phyloP scores from a whole-genome alignment of 2,888 invertebrate species.

The Amblyteles armatorius region DNA sequence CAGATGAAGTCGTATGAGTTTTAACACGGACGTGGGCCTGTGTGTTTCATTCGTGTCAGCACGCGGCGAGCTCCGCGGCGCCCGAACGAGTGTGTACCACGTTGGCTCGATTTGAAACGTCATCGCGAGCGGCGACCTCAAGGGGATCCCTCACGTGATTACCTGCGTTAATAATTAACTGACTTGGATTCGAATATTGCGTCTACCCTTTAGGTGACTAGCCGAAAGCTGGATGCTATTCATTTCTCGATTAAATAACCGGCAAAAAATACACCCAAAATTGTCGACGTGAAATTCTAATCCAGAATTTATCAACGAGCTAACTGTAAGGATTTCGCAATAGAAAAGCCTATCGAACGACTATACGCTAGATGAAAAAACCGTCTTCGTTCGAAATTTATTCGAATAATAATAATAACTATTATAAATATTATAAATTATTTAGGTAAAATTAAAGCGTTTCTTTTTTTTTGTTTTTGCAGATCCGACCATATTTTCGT shows the following conservation, averaged over 20 bases:
- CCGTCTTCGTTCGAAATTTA: no score
- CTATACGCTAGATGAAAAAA: neutral
- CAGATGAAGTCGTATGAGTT: neutral
- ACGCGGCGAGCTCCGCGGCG: conserved; percentile 27
- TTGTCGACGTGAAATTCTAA: neutral
- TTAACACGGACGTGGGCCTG: neutral
- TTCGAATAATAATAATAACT: no score
- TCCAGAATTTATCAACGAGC: neutral
- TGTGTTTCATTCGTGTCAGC: conserved; percentile 37
- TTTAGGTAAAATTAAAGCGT: neutral
- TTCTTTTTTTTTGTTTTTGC: neutral
- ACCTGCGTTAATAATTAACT: conserved; percentile 66
- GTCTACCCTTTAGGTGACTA: conserved; percentile 29
- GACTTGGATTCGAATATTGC: conserved; percentile 43
- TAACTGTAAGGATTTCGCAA: neutral
- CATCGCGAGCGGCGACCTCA: conserved; percentile 63
- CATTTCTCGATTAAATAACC: conserved; percentile 41
- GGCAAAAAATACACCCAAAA: conserved; percentile 19
- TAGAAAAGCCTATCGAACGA: neutral
- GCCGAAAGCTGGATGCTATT: conserved; percentile 14
- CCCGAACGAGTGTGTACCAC: neutral
- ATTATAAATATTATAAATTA: neutral
- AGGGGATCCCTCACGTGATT: conserved; percentile 61
- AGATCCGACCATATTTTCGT: neutral
- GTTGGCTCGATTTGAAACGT: conserved; percentile 55